Base-by-base conservation (phyloP, 1,140 invertebrate genomes). In the Drosophila erecta region DNA sequence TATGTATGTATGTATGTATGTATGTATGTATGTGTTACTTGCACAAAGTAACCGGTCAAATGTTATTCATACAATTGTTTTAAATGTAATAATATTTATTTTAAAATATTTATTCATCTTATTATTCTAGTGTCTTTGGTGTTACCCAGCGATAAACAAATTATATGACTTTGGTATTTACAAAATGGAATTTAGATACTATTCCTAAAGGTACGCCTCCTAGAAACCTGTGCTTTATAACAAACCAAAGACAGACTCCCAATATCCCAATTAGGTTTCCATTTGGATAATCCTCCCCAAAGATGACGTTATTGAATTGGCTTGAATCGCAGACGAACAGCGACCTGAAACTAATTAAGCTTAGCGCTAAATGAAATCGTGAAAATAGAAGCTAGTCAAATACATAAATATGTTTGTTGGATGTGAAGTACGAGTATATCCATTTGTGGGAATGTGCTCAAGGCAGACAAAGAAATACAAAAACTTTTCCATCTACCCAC, bases 301-400 rank as follows among this genome's bases (percentile, higher is more conserved):
- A 69, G 17, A 30, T 37, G 14, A 51, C 47, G 41, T 37, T 37
- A 33, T 61, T 60, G n/a, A n/a, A 54, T 20, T 4, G 38, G 33
- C 30, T 35, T 1, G 30, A 30, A 44, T 43, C 20, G 20, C 22
- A 30, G 17, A 46, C 22, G 49, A 46, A 57, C 8, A 47, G 51
- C 66, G 69, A 71, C 65, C 67, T 71, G 64, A 55, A 57, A 70
- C 65, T 71, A 71, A 71, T 70, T 71, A 70, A 41, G 65, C 64
- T 71, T 57, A 49, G 20, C 43, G 15, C 51, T 22, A 70, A 70
- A 70, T 70, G 35, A 43, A 71, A 70, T 70, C 51, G 43, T 24
- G 17, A 57, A 70, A 57, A 70, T 57, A 20, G 51, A 27, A 49
- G 66, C 65, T 22, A 47, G 30, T 40, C 20, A 49, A 35, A 46